These are phyloP conservation scores for Agonopterix alstromeriana DNA, from an alignment of 2,888 invertebrate species.

Conservation along the genomic window DNA sequence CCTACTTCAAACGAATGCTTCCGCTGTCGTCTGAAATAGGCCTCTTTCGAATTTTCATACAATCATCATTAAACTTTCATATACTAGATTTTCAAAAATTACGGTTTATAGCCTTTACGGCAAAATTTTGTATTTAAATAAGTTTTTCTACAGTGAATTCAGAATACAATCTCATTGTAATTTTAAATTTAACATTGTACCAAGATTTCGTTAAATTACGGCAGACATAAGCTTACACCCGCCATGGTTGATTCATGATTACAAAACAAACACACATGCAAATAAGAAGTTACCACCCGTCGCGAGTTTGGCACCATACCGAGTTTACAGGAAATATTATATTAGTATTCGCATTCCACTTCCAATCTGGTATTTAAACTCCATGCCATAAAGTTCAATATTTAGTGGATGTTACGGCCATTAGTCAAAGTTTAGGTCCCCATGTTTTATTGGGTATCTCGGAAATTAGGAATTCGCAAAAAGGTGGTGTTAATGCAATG, in stretches of 20 bases:
- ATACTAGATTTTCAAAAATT: no score
- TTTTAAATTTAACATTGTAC: background rate
- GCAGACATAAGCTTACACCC: background rate
- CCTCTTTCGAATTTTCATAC: no score
- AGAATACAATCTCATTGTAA: no score
- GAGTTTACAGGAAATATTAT: conserved; percentile 18
- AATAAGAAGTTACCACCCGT: conserved; percentile 61
- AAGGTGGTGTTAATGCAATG: background rate
- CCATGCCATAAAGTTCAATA: conserved; percentile 17
- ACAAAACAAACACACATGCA: conserved; percentile 63
- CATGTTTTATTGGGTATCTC: no score
- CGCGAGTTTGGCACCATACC: conserved; percentile 50
- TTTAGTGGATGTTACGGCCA: conserved; percentile 10
- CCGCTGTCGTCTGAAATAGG: no score
- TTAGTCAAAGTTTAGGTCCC: background rate
- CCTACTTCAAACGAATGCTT: no score
- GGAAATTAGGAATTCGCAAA: background rate
- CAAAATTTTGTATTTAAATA: no score
- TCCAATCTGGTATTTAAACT: conserved; percentile 12
- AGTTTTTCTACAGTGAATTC: no score
- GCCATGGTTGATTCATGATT: conserved; percentile 50
- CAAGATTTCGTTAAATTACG: background rate
- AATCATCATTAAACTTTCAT: no score
- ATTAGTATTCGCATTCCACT: background rate
- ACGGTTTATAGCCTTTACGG: no score